phyloP scores from a whole-genome alignment of 2,797 vertebrate genomes.

The Acrossocheilus wenchowensis region DNA sequence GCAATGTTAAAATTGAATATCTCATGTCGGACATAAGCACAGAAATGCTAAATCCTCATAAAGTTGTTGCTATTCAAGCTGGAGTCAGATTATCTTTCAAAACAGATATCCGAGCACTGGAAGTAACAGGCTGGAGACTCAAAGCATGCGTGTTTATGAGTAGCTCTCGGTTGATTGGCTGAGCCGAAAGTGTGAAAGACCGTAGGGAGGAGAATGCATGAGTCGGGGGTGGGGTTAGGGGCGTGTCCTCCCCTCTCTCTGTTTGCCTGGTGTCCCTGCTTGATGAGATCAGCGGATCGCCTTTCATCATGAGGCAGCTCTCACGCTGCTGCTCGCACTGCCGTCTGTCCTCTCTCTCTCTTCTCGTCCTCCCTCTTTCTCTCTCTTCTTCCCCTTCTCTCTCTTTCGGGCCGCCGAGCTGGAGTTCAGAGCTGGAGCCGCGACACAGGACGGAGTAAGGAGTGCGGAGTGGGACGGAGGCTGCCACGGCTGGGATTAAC shows the following conservation, averaged over 20 bases:
- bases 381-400: constrained; percentile 17
- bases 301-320: constrained; percentile 71
- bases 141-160: constrained; percentile 29
- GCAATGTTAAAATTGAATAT: neutral
- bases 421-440: constrained; percentile 42
- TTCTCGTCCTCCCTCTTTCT: constrained; percentile 25
- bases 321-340: constrained; percentile 49
- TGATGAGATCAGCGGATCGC: constrained; percentile 78
- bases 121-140: constrained; percentile 47
- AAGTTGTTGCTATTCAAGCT: neutral
- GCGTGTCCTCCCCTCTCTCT: constrained; percentile 67
- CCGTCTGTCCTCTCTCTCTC: constrained; percentile 46
- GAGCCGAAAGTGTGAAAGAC: constrained; percentile 61
- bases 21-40: neutral
- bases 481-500: constrained; percentile 75
- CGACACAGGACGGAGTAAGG: constrained; percentile 30
- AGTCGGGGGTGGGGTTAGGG: constrained; percentile 64
- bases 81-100: constrained; percentile 45
- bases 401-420: constrained; percentile 14
- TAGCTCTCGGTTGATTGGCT: constrained; percentile 51
- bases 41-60: neutral
- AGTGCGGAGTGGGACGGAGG: constrained; percentile 64
- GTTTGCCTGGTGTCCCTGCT: constrained; percentile 74
- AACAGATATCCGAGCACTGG: constrained; percentile 21
- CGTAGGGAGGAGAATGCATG: constrained; percentile 32